Evolutionary conservation across 2,797 vertebrate genomes (phyloP).

Genomic region (Ispidina lecontei): DNA sequence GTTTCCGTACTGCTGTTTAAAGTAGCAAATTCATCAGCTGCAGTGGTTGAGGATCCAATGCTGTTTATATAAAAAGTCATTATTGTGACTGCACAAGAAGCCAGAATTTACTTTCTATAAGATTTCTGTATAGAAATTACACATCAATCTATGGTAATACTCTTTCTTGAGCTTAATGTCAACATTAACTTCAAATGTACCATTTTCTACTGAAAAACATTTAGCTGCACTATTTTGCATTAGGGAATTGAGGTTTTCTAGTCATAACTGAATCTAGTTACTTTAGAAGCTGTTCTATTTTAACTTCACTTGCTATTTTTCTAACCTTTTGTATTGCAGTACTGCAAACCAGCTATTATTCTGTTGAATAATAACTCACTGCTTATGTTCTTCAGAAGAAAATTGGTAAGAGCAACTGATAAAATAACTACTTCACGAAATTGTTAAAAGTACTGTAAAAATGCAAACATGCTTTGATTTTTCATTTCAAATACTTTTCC

Average conservation of each 20-base stretch:
- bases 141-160: neutral
- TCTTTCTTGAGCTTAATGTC: neutral
- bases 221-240: neutral
- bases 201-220: neutral
- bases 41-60: constrained; percentile 22
- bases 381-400: neutral
- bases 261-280: neutral
- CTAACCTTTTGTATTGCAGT: neutral
- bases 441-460: neutral
- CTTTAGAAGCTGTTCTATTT: neutral
- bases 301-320: neutral
- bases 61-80: constrained; percentile 47
- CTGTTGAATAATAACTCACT: neutral
- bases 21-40: constrained; percentile 27
- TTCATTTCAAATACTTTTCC: neutral
- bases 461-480: neutral
- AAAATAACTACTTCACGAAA: neutral
- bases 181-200: neutral
- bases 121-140: neutral
- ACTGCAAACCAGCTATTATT: neutral
- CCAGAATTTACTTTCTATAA: neutral
- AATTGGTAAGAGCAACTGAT: neutral
- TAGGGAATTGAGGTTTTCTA: neutral
- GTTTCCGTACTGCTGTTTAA: constrained; percentile 15
- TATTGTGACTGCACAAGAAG: neutral